Evolutionary conservation across 2,113 vertebrate species (phyloP).

Genomic region (Pampusana beccarii): DNA sequence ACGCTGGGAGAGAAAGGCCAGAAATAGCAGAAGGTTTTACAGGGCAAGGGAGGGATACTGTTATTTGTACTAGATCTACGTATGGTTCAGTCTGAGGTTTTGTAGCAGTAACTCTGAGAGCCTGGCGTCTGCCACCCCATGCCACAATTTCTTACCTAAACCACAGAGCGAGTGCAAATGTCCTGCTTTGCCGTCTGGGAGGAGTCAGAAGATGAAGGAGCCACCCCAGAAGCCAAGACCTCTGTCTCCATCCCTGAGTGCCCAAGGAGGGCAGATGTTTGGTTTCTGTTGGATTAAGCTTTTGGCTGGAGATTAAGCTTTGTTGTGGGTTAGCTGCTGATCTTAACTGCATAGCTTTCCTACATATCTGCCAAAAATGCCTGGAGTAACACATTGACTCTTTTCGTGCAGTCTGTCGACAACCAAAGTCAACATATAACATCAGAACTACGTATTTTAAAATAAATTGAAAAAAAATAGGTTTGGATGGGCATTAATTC

Average conservation of each 20-base stretch:
- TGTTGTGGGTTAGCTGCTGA: conserved; percentile 41
- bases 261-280: not conserved
- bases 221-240: not conserved
- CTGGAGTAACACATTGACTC: not conserved
- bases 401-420: not conserved
- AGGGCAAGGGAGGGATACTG: not conserved
- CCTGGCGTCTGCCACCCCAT: not conserved
- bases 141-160: not conserved
- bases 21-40: conserved; percentile 18
- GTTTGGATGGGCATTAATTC: not conserved
- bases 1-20: not conserved
- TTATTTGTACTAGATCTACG: not conserved
- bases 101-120: not conserved
- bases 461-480: not conserved
- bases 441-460: not conserved
- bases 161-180: not conserved
- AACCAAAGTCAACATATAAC: not conserved
- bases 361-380: conserved; percentile 19
- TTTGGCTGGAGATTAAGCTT: conserved; percentile 39
- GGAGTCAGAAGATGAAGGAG: not conserved
- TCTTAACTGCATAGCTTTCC: conserved; percentile 18
- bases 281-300: conserved; percentile 48
- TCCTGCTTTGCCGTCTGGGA: not conserved
- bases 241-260: not conserved
- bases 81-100: not conserved